phyloP scores from a whole-genome alignment of 2,888 invertebrate genomes.

The Chromoteleia sp. region DNA sequence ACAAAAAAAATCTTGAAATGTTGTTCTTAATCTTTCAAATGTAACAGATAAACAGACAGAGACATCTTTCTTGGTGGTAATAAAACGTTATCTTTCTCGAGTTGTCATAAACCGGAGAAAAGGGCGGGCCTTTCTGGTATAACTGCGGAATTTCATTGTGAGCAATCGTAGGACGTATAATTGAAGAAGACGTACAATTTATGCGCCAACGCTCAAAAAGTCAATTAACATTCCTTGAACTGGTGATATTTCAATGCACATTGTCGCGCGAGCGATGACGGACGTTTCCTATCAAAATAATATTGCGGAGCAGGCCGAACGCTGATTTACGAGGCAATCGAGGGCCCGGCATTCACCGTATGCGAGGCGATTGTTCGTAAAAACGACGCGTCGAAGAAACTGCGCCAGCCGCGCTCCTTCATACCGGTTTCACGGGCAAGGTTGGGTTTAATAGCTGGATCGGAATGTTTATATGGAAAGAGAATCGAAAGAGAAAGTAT shows the following conservation, averaged over 20 bases:
- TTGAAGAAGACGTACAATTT: neutral
- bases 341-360: constrained; percentile 38
- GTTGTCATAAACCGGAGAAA: neutral
- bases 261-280: constrained; percentile 56
- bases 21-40: too few relatives aligned
- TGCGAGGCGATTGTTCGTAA: constrained; percentile 63
- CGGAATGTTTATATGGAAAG: constrained; percentile 68
- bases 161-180: constrained; percentile 12
- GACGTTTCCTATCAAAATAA: constrained; percentile 20
- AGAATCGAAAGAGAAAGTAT: constrained; percentile 70
- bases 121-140: constrained; percentile 1
- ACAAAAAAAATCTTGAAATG: too few relatives aligned
- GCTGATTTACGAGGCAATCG: constrained; percentile 63
- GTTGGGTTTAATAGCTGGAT: constrained; percentile 68
- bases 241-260: constrained; percentile 55
- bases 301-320: constrained; percentile 27
- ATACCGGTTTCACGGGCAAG: constrained; percentile 70
- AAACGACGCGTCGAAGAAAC: constrained; percentile 49
- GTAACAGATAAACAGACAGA: too few relatives aligned
- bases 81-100: neutral
- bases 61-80: too few relatives aligned
- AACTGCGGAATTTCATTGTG: constrained; percentile 35
- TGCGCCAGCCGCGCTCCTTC: constrained; percentile 40
- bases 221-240: constrained; percentile 55
- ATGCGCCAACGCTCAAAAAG: constrained; percentile 33